Conservation (phyloP, 2,888 invertebrate genomes). For the Hemicrepidius hirtus region DNA sequence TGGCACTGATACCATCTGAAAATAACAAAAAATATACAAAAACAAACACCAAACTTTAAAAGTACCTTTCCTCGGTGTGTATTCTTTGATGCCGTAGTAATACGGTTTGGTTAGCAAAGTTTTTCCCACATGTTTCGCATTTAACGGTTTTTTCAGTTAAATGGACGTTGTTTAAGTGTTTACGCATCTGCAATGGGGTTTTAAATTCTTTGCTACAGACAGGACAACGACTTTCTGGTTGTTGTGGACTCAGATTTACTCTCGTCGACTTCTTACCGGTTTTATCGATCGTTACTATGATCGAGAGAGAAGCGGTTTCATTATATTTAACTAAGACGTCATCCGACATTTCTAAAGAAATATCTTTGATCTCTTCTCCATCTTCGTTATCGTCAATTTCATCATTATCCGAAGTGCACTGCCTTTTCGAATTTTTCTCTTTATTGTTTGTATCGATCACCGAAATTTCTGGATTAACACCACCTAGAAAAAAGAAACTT, state of each 20-base stretch:
- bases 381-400: background rate
- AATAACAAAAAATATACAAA: conserved; percentile 63
- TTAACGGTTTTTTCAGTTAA: conserved; percentile 1
- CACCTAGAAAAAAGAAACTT: too few species aligned
- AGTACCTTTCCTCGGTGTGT: conserved; percentile 46
- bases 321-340: conserved; percentile 46
- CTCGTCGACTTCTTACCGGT: conserved; percentile 71
- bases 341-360: background rate
- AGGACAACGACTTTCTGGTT: conserved; percentile 53
- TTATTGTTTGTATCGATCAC: background rate
- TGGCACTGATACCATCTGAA: conserved; percentile 64
- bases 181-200: conserved; percentile 48
- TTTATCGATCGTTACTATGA: conserved; percentile 71
- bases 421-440: too few species aligned
- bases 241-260: conserved; percentile 65
- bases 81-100: conserved; percentile 56
- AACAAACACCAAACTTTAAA: too few species aligned
- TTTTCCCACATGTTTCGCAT: conserved; percentile 57
- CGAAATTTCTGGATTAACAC: background rate
- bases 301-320: conserved; percentile 70
- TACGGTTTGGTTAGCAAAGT: conserved; percentile 53
- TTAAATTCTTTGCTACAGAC: conserved; percentile 59
- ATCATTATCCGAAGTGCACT: background rate
- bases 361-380: background rate
- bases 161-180: conserved; percentile 57